These are phyloP conservation scores for Aethina tumida DNA, from an alignment of 1,140 invertebrate genomes.

Conservation along the genomic window DNA sequence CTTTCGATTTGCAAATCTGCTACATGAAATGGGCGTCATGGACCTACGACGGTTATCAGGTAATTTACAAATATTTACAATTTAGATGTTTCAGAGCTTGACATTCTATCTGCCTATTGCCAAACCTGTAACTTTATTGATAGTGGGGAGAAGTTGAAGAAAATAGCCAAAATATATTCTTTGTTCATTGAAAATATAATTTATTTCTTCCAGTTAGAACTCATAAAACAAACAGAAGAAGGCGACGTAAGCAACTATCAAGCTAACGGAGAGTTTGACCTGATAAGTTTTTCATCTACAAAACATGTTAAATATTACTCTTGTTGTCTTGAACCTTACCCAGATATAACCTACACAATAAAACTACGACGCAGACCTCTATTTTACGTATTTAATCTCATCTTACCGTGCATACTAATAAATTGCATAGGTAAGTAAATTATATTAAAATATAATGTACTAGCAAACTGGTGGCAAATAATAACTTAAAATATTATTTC, in stretches of 20 bases:
- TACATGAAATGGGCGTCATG: constrained; percentile 92
- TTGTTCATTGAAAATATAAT: too few relatives aligned
- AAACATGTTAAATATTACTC: constrained; percentile 73
- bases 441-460: too few relatives aligned
- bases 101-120: too few relatives aligned
- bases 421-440: constrained; percentile 71
- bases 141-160: too few relatives aligned
- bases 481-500: too few relatives aligned
- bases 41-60: constrained; percentile 93
- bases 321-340: constrained; percentile 86
- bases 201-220: constrained; percentile 59
- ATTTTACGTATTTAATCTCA: constrained; percentile 88
- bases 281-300: constrained; percentile 60
- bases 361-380: constrained; percentile 67
- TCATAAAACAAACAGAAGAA: constrained; percentile 58
- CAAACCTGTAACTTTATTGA: too few relatives aligned
- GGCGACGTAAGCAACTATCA: constrained; percentile 71
- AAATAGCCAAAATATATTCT: too few relatives aligned
- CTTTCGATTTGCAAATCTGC: constrained; percentile 87
- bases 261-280: constrained; percentile 69
- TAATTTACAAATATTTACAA: too few relatives aligned
- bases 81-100: too few relatives aligned
- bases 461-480: too few relatives aligned
- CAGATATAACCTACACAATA: constrained; percentile 83
- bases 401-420: constrained; percentile 82